phyloP scores from a whole-genome alignment of 2,113 vertebrate genomes.

The Zosterops borbonicus region DNA sequence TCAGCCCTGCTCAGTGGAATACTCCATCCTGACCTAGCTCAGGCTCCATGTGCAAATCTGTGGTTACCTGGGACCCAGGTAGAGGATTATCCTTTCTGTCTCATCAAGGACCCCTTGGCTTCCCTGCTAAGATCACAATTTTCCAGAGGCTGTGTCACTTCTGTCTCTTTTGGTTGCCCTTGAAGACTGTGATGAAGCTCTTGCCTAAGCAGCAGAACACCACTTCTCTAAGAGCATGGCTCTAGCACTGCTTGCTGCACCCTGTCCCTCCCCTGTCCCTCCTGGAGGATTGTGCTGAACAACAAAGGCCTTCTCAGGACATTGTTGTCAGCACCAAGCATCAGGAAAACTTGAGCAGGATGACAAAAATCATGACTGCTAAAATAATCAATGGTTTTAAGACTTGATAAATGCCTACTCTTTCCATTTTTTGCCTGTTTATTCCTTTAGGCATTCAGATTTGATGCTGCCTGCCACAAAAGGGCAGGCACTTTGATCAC shows the following conservation, averaged over 20 bases:
- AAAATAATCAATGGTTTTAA: neutral
- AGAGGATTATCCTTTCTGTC: neutral
- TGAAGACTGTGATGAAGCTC: neutral
- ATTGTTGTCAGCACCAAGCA: neutral
- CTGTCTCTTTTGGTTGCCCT: neutral
- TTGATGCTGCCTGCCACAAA: neutral
- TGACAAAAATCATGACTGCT: neutral
- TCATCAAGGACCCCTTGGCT: neutral
- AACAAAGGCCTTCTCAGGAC: accelerated
- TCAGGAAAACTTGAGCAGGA: neutral
- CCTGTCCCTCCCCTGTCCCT: neutral
- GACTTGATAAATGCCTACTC: neutral
- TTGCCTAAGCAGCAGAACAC: neutral
- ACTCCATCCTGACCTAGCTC: neutral
- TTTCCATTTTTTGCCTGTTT: neutral
- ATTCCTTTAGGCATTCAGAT: neutral
- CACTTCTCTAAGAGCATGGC: neutral
- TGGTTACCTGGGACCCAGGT: neutral
- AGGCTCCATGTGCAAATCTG: neutral
- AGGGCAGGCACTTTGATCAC: neutral
- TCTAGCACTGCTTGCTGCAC: neutral
- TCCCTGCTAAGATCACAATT: neutral
- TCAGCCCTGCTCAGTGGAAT: neutral
- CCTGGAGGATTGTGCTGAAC: neutral
- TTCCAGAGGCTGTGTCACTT: neutral